A percentile compares a stretch with the other conserved stretches of the same genome.
Conservation (phyloP, 2,113 vertebrate genomes). For the Podocnemis expansa region DNA sequence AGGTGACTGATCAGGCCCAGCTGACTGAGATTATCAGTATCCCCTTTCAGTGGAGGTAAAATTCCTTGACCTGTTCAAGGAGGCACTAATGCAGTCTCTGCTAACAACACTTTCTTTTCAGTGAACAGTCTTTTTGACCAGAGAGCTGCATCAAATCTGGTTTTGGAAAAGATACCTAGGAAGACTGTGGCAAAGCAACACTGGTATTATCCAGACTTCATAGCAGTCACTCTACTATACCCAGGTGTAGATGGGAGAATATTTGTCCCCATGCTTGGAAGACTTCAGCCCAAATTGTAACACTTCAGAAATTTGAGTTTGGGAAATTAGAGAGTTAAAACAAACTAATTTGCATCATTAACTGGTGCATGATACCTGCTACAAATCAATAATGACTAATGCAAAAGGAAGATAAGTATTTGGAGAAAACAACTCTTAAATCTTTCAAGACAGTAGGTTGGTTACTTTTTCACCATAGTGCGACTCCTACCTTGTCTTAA, state of each 20-base stretch:
- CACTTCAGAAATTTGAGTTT: neutral
- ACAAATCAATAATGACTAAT: neutral
- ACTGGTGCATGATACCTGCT: neutral
- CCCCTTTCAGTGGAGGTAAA: neutral
- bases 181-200: neutral
- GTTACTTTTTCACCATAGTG: neutral
- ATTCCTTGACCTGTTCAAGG: neutral
- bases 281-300: neutral
- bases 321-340: neutral
- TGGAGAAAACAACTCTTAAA: neutral
- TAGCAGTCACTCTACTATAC: neutral
- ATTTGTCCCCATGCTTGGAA: neutral
- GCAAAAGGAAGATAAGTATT: neutral
- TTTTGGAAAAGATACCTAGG: neutral
- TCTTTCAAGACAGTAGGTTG: neutral
- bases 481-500: neutral
- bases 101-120: neutral
- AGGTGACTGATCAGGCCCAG: accelerated
- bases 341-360: no score
- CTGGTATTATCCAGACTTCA: neutral
- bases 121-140: neutral
- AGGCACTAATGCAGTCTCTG: neutral
- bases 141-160: neutral
- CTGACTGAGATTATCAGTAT: neutral
- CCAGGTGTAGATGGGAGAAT: neutral